Base-by-base conservation (phyloP, 2,797 vertebrate species). In the Orientallactaga sibirica region DNA sequence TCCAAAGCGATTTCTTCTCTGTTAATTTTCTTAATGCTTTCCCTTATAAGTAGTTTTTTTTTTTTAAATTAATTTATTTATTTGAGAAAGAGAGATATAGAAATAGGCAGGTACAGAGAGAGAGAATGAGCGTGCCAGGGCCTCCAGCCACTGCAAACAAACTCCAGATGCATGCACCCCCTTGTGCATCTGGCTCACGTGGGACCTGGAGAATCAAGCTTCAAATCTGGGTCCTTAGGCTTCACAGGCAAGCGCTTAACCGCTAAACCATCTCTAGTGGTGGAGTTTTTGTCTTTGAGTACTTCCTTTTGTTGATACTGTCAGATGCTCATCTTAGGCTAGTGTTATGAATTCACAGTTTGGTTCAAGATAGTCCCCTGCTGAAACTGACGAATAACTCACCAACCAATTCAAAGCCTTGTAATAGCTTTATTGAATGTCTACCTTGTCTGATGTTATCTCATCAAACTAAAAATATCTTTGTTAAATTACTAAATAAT, bases 401-500 rank as follows among this genome's bases (percentile, higher is more conserved):
- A 90, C 22, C 3, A 92, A 6, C 16, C 79, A 25, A 5, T 67
- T 85, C 73, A 70, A 92, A 81, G 20, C 25, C 61, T 74, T 71
- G 33, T 22, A 37, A 67, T 75, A 76, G n/a, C 78, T 52, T 18
- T 75, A 33, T 20, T 62, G 22, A 81, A 89, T 91, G 10, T 20
- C 10, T 55, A 86, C 2, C 5, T 76, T 83, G 11, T 66, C 29
- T 67, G 77, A 61, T 6, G 61, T 78, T 83, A 73, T 67, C 7
- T 48, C 75, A 83, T 18, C 84, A 48, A 77, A 83, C 22, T 78
- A 55, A 67, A 37, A 67, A 37, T 52, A 73, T 15, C 24, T n/a
- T 73, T 79, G 67, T 73, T 29, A 41, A 79, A 92, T 64, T 86
- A 22, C 10, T 70, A 91, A 92, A 71, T 79, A 67, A 55, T 43